These are phyloP conservation scores for Myoxocephalus aenaeus DNA, from an alignment of 2,797 vertebrate genomes.

Conservation along the genomic window DNA sequence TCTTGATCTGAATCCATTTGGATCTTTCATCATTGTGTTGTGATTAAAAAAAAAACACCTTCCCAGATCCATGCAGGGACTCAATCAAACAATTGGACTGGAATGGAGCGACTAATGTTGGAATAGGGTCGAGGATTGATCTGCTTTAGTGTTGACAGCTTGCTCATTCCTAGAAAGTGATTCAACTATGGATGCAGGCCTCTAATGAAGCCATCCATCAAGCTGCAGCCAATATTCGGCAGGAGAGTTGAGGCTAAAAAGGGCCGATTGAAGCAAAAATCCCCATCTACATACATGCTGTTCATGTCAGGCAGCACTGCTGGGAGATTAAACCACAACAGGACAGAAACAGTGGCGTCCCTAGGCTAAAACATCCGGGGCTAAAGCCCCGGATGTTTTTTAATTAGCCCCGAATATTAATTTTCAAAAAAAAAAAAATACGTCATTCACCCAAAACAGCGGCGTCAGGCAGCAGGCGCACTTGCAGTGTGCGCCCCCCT, in stretches of 20 bases:
- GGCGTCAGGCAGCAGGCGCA: no score
- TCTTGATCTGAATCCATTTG: constrained; percentile 71
- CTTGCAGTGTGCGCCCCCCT: no score
- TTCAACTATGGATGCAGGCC: constrained; percentile 61
- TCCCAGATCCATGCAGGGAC: constrained; percentile 45
- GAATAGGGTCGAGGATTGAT: constrained; percentile 67
- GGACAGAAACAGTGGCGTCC: no score
- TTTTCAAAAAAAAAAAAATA: no score
- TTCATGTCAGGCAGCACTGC: constrained; percentile 34
- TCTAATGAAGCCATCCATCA: constrained; percentile 79
- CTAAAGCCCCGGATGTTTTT: no score
- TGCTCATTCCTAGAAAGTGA: constrained; percentile 69
- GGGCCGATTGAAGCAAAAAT: constrained; percentile 48
- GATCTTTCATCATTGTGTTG: constrained; percentile 63
- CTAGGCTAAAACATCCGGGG: no score
- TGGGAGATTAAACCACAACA: constrained; percentile 34
- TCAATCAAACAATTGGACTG: constrained; percentile 66
- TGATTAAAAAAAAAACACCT: constrained; percentile 63
- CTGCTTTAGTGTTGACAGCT: constrained; percentile 64
- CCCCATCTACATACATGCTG: constrained; percentile 36
- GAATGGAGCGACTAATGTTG: constrained; percentile 57
- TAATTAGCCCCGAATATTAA: no score
- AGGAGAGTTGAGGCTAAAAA: constrained; percentile 52
- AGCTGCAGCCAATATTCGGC: constrained; percentile 58
- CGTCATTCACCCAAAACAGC: no score